A percentile compares a stretch with the other conserved stretches of the same genome.
Conservation (phyloP, 2,888 invertebrate species). For the Tanaodytes sp. region DNA sequence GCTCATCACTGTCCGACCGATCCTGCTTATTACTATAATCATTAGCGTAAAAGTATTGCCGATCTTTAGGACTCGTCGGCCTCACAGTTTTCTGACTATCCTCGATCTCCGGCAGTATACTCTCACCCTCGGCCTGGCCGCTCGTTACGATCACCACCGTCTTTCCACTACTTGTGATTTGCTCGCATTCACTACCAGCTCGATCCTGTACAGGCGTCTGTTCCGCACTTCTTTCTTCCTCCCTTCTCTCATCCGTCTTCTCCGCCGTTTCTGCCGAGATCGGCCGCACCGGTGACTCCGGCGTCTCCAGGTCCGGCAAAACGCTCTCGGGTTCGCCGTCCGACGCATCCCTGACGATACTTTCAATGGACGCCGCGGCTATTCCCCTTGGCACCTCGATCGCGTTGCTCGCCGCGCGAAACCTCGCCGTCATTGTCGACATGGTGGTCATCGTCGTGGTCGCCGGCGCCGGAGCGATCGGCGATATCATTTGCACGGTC, state of each 20-base stretch:
- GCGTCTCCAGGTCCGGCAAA: slow-evolving; percentile 62
- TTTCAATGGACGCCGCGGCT: slow-evolving; percentile 51
- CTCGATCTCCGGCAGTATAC: slow-evolving; percentile 63
- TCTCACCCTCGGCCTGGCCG: slow-evolving; percentile 64
- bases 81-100: slow-evolving; percentile 56
- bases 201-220: too few relatives aligned
- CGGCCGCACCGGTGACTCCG: slow-evolving; percentile 29
- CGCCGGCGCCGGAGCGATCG: slow-evolving; percentile 71
- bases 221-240: too few relatives aligned
- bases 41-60: slow-evolving; percentile 27
- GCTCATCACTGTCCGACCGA: too few relatives aligned
- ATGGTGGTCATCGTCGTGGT: slow-evolving; percentile 62
- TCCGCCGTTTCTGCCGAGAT: too few relatives aligned
- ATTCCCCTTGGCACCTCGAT: slow-evolving; percentile 34
- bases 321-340: slow-evolving; percentile 61
- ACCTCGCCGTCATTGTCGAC: slow-evolving; percentile 55
- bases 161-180: slow-evolving; percentile 16
- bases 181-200: slow-evolving; percentile 1
- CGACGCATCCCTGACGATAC: slow-evolving; percentile 57
- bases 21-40: slow-evolving; percentile 8
- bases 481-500: slow-evolving; percentile 74
- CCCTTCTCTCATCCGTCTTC: too few relatives aligned
- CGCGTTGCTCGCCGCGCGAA: slow-evolving; percentile 47
- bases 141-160: slow-evolving; percentile 58
- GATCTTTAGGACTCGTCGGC: neutral